Evolutionary conservation across 2,888 invertebrate species (phyloP).

Genomic region (Chironomus riparius): DNA sequence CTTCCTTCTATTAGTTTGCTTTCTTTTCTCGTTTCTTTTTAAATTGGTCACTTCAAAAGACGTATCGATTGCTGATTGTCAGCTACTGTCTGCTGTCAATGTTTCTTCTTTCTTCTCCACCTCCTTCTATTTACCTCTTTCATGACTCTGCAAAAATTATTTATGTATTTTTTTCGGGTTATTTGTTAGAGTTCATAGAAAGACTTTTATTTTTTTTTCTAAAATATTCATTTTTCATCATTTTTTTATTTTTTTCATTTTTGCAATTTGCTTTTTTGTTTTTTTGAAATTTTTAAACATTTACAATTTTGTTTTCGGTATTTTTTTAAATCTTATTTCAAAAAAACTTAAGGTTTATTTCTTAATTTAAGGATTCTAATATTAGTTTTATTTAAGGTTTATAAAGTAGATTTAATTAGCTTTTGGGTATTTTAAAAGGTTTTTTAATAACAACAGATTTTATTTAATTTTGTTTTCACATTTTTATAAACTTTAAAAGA

Average conservation of each 20-base stretch:
- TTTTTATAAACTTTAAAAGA: too few species aligned
- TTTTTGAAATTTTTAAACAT: slow-evolving; percentile 1
- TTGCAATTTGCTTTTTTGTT: neutral
- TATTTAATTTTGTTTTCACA: too few species aligned
- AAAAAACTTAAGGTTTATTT: neutral
- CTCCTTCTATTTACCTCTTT: neutral
- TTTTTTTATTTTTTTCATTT: slow-evolving; percentile 3
- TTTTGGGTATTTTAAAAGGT: too few species aligned
- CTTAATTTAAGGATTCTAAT: neutral
- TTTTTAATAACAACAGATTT: too few species aligned
- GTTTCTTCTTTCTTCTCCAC: neutral
- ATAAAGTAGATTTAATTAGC: too few species aligned
- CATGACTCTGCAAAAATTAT: neutral
- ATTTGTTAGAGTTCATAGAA: neutral
- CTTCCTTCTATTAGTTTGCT: too few species aligned
- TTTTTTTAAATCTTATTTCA: neutral
- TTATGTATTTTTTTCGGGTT: neutral
- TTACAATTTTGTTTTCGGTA: neutral
- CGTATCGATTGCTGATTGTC: neutral
- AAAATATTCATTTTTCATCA: slow-evolving; percentile 14
- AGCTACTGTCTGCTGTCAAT: slow-evolving; percentile 10
- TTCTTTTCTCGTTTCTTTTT: neutral
- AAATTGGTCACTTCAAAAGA: slow-evolving; percentile 11
- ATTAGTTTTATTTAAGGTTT: too few species aligned
- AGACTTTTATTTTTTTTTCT: neutral